phyloP scores from a whole-genome alignment of 2,888 invertebrate species.

The Leucoma salicis region DNA sequence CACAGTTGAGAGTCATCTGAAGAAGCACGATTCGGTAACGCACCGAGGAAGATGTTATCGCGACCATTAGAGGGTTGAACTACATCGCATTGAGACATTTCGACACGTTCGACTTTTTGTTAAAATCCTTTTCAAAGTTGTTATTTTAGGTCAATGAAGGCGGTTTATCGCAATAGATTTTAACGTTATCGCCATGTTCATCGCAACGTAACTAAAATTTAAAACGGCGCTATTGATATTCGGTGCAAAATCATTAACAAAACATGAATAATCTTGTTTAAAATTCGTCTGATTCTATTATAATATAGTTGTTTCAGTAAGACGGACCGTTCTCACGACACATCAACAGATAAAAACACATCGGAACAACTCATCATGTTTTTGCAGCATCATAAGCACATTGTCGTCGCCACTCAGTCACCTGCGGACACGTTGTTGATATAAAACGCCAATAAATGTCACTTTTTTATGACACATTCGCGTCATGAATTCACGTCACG shows the following conservation, averaged over 20 bases:
- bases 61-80: conserved; percentile 69
- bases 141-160: conserved; percentile 62
- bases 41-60: conserved; percentile 74
- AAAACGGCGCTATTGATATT: conserved; percentile 24
- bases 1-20: conserved; percentile 73
- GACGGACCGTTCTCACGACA: conserved; percentile 61
- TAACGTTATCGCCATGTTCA: conserved; percentile 27
- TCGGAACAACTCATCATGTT: conserved; percentile 53
- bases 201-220: conserved; percentile 36
- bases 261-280: conserved; percentile 19
- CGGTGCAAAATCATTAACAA: conserved; percentile 22
- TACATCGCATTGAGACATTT: conserved; percentile 68
- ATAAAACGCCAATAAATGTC: conserved; percentile 81
- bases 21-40: conserved; percentile 77
- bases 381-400: conserved; percentile 73
- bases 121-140: conserved; percentile 50
- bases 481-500: conserved; percentile 72
- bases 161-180: conserved; percentile 38
- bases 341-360: conserved; percentile 53
- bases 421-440: conserved; percentile 73
- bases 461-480: conserved; percentile 76
- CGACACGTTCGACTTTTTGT: conserved; percentile 68
- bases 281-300: conserved; percentile 32
- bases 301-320: conserved; percentile 53
- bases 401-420: conserved; percentile 63